A percentile compares a stretch with the other conserved stretches of the same genome.
phyloP scores from a whole-genome alignment of 2,888 invertebrate species.

The Nomada fucata region DNA sequence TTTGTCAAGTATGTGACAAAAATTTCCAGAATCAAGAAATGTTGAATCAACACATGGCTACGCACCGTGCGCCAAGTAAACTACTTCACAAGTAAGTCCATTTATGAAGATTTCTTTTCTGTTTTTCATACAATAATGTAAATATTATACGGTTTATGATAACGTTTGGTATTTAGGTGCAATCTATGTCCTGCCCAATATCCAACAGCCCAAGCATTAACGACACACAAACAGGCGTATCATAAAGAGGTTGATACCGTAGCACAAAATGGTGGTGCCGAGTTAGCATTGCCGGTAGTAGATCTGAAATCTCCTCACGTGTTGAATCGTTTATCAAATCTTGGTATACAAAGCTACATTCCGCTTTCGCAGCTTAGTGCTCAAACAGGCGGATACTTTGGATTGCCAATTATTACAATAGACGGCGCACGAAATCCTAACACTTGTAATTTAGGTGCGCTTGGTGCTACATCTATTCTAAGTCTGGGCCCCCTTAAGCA shows the following conservation, averaged over 20 bases:
- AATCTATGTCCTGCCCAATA: conserved; percentile 90
- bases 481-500: conserved; percentile 90
- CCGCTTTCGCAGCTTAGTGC: conserved; percentile 88
- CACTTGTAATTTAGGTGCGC: conserved; percentile 86
- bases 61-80: conserved; percentile 84
- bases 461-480: conserved; percentile 89
- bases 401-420: conserved; percentile 89
- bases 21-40: conserved; percentile 84
- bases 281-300: conserved; percentile 90
- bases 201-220: conserved; percentile 86
- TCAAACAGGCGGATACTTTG: conserved; percentile 87
- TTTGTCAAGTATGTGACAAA: conserved; percentile 85
- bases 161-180: conserved; percentile 84
- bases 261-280: conserved; percentile 84
- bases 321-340: conserved; percentile 87
- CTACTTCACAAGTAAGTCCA: conserved; percentile 81
- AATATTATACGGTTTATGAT: conserved; percentile 10
- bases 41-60: conserved; percentile 85
- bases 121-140: background rate
- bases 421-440: conserved; percentile 87
- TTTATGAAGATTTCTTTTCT: background rate
- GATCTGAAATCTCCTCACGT: conserved; percentile 89
- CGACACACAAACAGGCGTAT: conserved; percentile 88
- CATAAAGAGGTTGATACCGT: conserved; percentile 84
- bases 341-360: conserved; percentile 91